These are phyloP conservation scores for Clamator glandarius DNA, from an alignment of 2,797 vertebrate genomes.

Conservation along the genomic window DNA sequence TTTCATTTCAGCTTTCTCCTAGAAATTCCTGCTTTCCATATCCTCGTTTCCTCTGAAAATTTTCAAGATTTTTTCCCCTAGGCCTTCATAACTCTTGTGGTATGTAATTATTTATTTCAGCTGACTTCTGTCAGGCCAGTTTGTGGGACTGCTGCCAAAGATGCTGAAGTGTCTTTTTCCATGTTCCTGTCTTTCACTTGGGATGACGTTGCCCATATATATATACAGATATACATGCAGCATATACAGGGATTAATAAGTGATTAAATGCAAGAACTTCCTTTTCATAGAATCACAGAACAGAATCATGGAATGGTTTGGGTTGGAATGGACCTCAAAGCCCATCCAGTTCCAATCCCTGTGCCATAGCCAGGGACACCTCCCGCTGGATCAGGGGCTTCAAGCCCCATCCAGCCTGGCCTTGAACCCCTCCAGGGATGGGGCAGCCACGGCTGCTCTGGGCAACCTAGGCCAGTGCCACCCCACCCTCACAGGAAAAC, in stretches of 20 bases:
- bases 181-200: conserved; percentile 6
- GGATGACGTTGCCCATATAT: background rate
- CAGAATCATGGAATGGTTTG: too few relatives aligned
- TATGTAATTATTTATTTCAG: conserved; percentile 41
- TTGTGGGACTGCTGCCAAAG: conserved; percentile 48
- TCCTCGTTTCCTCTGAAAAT: background rate
- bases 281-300: background rate
- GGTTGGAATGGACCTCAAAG: too few relatives aligned
- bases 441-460: too few relatives aligned
- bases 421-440: too few relatives aligned
- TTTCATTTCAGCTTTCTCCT: background rate
- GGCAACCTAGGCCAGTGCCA: too few relatives aligned
- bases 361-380: too few relatives aligned
- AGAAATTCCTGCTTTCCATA: background rate
- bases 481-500: too few relatives aligned
- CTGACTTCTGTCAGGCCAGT: background rate
- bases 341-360: too few relatives aligned
- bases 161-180: conserved; percentile 57
- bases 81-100: conserved; percentile 7
- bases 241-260: background rate
- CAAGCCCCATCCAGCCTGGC: too few relatives aligned
- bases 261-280: background rate
- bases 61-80: background rate
- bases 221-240: too few relatives aligned
- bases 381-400: too few relatives aligned